phyloP scores from a whole-genome alignment of 2,888 invertebrate genomes.

The Eupithecia subumbrata region DNA sequence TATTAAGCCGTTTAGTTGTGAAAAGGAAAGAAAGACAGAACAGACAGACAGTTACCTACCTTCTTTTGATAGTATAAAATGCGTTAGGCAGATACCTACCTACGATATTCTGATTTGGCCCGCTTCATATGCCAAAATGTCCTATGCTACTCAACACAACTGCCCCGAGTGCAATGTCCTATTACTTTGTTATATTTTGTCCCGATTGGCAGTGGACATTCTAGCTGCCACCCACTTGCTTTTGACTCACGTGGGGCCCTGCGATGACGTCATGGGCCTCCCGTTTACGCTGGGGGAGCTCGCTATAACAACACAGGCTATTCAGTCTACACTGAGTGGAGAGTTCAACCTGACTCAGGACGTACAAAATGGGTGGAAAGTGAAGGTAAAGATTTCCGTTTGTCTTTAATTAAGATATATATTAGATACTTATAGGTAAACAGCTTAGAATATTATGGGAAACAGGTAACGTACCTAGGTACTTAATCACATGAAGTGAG shows the following conservation, averaged over 20 bases:
- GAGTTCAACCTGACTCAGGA: slow-evolving; percentile 56
- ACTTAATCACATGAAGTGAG: too few species aligned
- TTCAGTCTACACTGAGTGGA: slow-evolving; percentile 57
- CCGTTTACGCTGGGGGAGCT: slow-evolving; percentile 55
- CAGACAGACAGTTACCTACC: background rate
- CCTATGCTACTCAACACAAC: background rate
- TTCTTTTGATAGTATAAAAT: background rate
- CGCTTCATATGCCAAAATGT: background rate
- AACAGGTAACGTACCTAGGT: too few species aligned
- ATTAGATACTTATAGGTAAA: too few species aligned
- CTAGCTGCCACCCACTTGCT: slow-evolving; percentile 58
- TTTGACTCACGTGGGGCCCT: slow-evolving; percentile 45
- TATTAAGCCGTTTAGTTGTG: background rate
- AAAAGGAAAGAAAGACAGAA: background rate
- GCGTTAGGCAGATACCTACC: background rate
- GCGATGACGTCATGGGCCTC: slow-evolving; percentile 16
- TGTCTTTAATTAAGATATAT: background rate
- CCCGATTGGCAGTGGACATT: background rate
- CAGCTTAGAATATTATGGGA: too few species aligned
- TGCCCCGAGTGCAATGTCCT: background rate
- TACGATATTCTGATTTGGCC: background rate
- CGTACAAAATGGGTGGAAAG: slow-evolving; percentile 60
- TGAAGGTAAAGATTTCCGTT: slow-evolving; percentile 53
- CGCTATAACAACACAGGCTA: slow-evolving; percentile 51
- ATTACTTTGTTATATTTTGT: background rate